phyloP scores from a whole-genome alignment of 1,140 invertebrate genomes.

The Ylistrum balloti region DNA sequence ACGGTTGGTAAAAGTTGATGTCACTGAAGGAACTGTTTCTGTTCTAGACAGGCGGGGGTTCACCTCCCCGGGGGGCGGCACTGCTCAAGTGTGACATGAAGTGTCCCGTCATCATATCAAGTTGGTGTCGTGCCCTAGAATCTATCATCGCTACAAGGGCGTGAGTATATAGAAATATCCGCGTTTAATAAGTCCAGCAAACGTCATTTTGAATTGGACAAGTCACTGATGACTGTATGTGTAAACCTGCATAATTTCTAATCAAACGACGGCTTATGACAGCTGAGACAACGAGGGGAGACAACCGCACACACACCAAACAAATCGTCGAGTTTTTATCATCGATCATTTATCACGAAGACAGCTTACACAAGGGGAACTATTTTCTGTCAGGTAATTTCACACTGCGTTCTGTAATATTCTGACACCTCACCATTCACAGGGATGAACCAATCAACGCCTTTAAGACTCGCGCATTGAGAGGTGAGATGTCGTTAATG shows the following conservation, averaged over 20 bases:
- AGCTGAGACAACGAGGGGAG: slow-evolving; percentile 12
- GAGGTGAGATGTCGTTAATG: slow-evolving; percentile 16
- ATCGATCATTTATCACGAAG: background rate
- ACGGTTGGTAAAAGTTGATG: background rate
- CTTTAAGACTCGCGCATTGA: slow-evolving; percentile 4
- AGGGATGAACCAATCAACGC: background rate
- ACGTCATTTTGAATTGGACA: background rate
- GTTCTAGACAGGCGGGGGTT: background rate
- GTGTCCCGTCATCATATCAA: background rate
- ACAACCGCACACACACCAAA: slow-evolving; percentile 23
- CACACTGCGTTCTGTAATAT: slow-evolving; percentile 32
- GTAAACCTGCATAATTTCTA: background rate
- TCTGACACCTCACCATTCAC: slow-evolving; percentile 18
- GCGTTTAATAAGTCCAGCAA: background rate
- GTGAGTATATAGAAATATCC: background rate
- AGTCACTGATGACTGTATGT: background rate
- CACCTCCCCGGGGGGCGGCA: background rate
- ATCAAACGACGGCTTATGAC: background rate
- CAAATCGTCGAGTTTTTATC: slow-evolving; percentile 14
- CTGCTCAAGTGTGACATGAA: background rate
- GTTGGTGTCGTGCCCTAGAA: background rate
- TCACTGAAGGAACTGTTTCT: background rate
- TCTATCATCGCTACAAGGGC: background rate
- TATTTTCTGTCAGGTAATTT: slow-evolving; percentile 32
- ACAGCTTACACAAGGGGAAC: slow-evolving; percentile 25